phyloP scores from a whole-genome alignment of 2,888 invertebrate genomes.

The Odontocerum albicorne region DNA sequence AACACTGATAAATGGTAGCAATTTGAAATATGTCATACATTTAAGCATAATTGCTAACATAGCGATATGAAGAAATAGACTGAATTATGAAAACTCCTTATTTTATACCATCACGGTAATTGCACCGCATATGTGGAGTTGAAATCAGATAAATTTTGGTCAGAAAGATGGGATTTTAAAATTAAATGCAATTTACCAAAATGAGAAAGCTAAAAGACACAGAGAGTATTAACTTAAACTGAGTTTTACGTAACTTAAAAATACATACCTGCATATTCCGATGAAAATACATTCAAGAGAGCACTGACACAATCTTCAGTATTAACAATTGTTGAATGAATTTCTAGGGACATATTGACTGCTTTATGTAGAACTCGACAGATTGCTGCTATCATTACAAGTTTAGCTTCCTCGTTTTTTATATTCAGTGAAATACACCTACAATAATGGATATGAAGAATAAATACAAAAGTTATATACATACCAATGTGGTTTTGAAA shows the following conservation, averaged over 20 bases:
- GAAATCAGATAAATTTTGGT: too few relatives aligned
- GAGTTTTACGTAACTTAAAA: background rate
- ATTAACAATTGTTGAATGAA: conserved; percentile 47
- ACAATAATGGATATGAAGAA: too few relatives aligned
- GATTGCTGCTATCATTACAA: conserved; percentile 55
- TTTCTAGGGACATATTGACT: conserved; percentile 44
- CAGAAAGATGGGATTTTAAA: too few relatives aligned
- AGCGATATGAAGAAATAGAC: too few relatives aligned
- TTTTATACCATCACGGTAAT: too few relatives aligned
- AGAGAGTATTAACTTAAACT: background rate
- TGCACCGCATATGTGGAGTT: too few relatives aligned
- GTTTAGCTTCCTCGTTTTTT: conserved; percentile 41
- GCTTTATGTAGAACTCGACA: conserved; percentile 50
- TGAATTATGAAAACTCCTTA: too few relatives aligned
- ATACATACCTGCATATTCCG: conserved; percentile 42
- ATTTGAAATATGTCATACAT: too few relatives aligned
- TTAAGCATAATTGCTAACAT: too few relatives aligned
- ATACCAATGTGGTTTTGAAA: too few relatives aligned
- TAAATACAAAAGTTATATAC: conserved; percentile 28
- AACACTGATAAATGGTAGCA: too few relatives aligned
- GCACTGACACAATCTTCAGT: conserved; percentile 51
- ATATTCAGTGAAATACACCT: conserved; percentile 44
- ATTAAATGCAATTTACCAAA: too few relatives aligned
- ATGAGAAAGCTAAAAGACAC: background rate
- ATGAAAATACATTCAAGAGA: conserved; percentile 48